Conservation (phyloP, 92 coral and sea anemone species). For the Paramuricea clavata region DNA sequence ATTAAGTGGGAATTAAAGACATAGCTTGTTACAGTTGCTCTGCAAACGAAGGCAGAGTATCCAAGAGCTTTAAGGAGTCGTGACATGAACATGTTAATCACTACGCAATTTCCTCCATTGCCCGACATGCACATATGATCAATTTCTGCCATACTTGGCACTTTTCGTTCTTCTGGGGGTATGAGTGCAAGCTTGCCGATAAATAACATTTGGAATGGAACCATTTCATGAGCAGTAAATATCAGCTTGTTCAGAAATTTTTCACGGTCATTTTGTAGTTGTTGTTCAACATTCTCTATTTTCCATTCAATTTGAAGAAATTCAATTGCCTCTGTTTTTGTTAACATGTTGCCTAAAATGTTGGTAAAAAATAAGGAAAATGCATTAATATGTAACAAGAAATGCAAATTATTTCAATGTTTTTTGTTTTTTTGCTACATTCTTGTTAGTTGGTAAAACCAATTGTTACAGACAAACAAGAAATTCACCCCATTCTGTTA, state of each 20-base stretch:
- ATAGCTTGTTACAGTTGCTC: neutral
- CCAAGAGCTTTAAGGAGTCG: neutral
- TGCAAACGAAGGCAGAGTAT: neutral
- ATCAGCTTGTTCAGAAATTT: conserved; percentile 18
- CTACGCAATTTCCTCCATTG: neutral
- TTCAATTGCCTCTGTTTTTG: neutral
- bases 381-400: no score
- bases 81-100: neutral
- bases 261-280: conserved; percentile 8
- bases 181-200: neutral
- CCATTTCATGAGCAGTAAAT: neutral
- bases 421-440: no score
- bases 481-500: no score
- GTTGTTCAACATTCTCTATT: conserved; percentile 9
- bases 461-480: no score
- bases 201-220: conserved; percentile 9
- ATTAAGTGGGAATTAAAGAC: neutral
- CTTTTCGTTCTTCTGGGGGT: neutral
- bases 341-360: conserved; percentile 11
- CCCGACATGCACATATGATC: neutral
- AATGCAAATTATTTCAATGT: no score
- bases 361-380: neutral
- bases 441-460: no score
- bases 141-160: conserved; percentile 4
- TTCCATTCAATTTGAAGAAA: conserved; percentile 11